Conservation (phyloP, 2,797 vertebrate species). For the Squalus acanthias region DNA sequence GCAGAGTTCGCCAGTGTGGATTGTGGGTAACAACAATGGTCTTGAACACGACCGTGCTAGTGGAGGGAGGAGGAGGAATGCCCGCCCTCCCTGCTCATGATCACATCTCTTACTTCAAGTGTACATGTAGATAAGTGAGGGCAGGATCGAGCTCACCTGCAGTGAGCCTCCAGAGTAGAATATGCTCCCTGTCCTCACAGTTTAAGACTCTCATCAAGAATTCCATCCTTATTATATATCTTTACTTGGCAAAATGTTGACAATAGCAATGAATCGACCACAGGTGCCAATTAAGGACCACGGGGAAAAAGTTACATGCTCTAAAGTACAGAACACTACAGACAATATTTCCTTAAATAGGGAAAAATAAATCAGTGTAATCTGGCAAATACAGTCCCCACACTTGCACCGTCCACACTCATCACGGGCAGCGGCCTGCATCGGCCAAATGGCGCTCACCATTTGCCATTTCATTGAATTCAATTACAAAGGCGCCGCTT, state of each 20-base stretch:
- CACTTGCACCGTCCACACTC: not conserved
- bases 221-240: not conserved
- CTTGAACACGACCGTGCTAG: not conserved
- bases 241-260: not conserved
- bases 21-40: too few relatives aligned
- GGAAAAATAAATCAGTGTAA: not conserved
- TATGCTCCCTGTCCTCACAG: not conserved
- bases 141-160: not conserved
- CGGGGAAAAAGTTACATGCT: too few relatives aligned
- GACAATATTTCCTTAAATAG: not conserved
- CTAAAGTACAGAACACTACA: not conserved
- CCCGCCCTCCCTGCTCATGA: not conserved
- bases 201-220: not conserved
- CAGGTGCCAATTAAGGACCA: not conserved
- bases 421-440: too few relatives aligned
- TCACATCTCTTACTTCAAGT: not conserved
- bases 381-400: not conserved
- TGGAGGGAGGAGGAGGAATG: not conserved
- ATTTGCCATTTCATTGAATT: too few relatives aligned
- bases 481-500: too few relatives aligned
- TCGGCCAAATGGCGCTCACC: too few relatives aligned
- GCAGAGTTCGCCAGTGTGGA: not conserved
- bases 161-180: not conserved
- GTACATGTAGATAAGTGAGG: not conserved
- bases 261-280: not conserved